Conservation (phyloP, 2,797 vertebrate species). For the Sciaenops ocellatus region DNA sequence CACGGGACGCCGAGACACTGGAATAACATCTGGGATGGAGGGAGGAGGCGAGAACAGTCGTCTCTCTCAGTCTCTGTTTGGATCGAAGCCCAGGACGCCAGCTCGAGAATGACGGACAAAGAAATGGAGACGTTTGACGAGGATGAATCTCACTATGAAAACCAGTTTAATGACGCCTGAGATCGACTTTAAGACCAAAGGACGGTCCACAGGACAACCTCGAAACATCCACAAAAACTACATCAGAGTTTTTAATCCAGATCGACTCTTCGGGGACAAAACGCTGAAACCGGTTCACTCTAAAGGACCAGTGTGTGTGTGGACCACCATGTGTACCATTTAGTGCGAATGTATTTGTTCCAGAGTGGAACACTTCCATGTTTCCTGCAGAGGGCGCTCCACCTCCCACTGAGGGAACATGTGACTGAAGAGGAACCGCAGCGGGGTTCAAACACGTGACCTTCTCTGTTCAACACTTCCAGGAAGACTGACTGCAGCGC, state of each 20-base stretch:
- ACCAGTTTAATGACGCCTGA: not conserved
- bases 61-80: slow-evolving; percentile 3
- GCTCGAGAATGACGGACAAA: not conserved
- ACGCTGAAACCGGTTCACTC: too few species aligned
- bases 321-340: too few species aligned
- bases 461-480: not conserved
- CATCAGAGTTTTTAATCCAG: too few species aligned
- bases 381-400: not conserved
- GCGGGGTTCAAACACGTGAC: slow-evolving; percentile 24
- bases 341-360: too few species aligned
- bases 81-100: not conserved
- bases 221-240: too few species aligned
- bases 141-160: not conserved
- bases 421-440: not conserved
- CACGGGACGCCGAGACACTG: slow-evolving; percentile 9
- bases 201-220: too few species aligned
- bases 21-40: slow-evolving; percentile 30
- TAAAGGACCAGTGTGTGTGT: too few species aligned
- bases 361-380: not conserved
- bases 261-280: not conserved
- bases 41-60: not conserved
- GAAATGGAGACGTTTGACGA: not conserved
- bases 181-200: too few species aligned
- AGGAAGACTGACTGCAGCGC: slow-evolving; percentile 11
- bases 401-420: not conserved